phyloP scores from a whole-genome alignment of 2,888 invertebrate species.

The Drosophila hamatofila region DNA sequence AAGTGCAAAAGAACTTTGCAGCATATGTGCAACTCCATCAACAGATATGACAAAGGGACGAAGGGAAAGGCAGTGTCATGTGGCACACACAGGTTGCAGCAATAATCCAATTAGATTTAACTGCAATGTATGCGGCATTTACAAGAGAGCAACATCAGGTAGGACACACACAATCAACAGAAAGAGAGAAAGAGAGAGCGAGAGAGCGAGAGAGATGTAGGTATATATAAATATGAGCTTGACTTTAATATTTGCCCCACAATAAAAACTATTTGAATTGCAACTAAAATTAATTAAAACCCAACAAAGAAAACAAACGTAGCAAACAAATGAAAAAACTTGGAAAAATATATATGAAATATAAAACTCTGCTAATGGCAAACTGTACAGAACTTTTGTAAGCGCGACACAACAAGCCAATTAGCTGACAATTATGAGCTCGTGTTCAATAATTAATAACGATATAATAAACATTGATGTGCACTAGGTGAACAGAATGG shows the following conservation, averaged over 20 bases:
- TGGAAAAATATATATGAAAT: neutral
- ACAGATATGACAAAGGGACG: neutral
- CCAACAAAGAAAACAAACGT: constrained; percentile 22
- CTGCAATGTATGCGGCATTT: constrained; percentile 47
- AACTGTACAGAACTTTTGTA: constrained; percentile 20
- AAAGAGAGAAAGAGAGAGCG: too few species aligned
- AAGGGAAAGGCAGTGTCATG: constrained; percentile 5
- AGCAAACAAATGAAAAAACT: constrained; percentile 5
- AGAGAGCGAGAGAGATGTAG: neutral
- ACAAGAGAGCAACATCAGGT: constrained; percentile 40
- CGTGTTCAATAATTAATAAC: constrained; percentile 58
- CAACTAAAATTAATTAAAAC: constrained; percentile 55
- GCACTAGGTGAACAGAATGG: neutral
- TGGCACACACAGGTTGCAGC: constrained; percentile 45
- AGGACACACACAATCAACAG: neutral
- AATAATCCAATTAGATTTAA: constrained; percentile 62
- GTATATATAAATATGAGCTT: neutral
- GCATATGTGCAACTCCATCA: constrained; percentile 5
- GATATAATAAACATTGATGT: constrained; percentile 18
- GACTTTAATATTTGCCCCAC: neutral
- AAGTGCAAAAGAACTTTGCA: constrained; percentile 1
- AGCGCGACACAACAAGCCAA: constrained; percentile 47
- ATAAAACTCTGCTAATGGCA: constrained; percentile 28
- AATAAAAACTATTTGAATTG: constrained; percentile 44
- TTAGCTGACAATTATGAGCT: constrained; percentile 57